phyloP scores from a whole-genome alignment of 2,797 vertebrate species.

The Psittacula derbiana region DNA sequence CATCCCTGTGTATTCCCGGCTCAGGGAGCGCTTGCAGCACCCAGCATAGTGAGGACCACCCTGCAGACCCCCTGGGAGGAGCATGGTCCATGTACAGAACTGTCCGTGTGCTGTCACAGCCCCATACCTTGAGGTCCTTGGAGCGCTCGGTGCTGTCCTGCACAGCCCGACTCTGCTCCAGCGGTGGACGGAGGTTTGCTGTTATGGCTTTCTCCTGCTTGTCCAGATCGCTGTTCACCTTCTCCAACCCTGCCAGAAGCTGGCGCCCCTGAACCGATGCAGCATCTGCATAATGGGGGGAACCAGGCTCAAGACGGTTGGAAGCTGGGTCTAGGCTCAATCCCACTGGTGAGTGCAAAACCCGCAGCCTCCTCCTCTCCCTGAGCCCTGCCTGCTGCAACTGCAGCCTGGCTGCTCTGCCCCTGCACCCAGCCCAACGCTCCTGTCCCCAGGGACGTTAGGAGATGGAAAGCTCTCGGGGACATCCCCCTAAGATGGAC shows the following conservation, averaged over 20 bases:
- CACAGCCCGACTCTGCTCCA: conserved; percentile 88
- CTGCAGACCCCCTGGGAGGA: background rate
- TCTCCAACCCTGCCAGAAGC: conserved; percentile 90
- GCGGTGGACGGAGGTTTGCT: conserved; percentile 84
- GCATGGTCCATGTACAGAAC: rapidly evolving
- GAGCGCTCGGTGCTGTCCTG: conserved; percentile 90
- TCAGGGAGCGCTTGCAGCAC: background rate
- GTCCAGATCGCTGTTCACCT: conserved; percentile 86
- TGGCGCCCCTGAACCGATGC: conserved; percentile 88
- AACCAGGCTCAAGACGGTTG: background rate
- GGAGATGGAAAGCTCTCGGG: background rate
- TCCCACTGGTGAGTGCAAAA: background rate
- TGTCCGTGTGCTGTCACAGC: background rate
- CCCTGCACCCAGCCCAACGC: background rate
- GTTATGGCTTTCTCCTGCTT: conserved; percentile 92
- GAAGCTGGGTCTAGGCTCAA: background rate
- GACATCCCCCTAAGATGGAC: too few species aligned
- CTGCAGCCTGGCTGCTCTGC: background rate
- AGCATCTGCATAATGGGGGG: conserved; percentile 75
- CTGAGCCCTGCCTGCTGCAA: rapidly evolving
- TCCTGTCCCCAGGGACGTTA: rapidly evolving
- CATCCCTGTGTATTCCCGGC: rapidly evolving
- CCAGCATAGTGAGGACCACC: too few species aligned
- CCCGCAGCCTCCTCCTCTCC: rapidly evolving
- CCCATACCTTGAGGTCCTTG: conserved; percentile 86